Evolutionary conservation across 2,888 invertebrate species (phyloP), one percentile per base, ranked within the genome.

Genomic region (Taphrorychus bicolor): DNA sequence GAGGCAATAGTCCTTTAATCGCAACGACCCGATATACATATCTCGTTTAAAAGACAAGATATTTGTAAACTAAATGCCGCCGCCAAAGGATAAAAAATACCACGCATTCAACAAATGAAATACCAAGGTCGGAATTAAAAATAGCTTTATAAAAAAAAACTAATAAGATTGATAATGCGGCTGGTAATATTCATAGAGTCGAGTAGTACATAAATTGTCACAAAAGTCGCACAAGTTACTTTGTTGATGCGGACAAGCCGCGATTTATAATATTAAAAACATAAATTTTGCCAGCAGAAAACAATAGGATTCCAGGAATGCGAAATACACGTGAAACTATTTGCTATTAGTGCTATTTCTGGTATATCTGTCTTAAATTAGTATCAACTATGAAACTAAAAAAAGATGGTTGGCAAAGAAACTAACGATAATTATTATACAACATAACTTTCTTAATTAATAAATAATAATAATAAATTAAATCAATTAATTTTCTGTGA

Each of bases 121-220:
- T 48, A 59, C 48, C 59, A 59, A 59, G 59, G 59, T 49, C 59
- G 49, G 49, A 59, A 59, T 59, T 59, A 59, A 48, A 59, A 59
- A 48, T 59, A 49, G 32, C 32, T 16, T 18, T 32, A 32, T 32
- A 32, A 49, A 24, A 59, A 48, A 48, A 59, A 48, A 49, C 59
- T 48, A 17, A 48, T 48, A 59, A 45, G 32, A 59, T 59, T 59
- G 48, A 45, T 58, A 59, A 59, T 48, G 24, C 32, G 18, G 14
- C 45, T 16, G 14, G 16, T 45, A 16, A 45, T 45, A 45, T 32
- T 32, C 32, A 32, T 32, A 32, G 11, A 9, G 32, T 32, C 9
- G 32, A 32, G 32, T n/a, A n/a, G n/a, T 2, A 32, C 3, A 32
- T 32, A 32, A 32, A 32, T 3, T 32, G 32, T 32, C 32, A 32